Conservation (phyloP, 1,140 invertebrate species). For the Apis cerana region DNA sequence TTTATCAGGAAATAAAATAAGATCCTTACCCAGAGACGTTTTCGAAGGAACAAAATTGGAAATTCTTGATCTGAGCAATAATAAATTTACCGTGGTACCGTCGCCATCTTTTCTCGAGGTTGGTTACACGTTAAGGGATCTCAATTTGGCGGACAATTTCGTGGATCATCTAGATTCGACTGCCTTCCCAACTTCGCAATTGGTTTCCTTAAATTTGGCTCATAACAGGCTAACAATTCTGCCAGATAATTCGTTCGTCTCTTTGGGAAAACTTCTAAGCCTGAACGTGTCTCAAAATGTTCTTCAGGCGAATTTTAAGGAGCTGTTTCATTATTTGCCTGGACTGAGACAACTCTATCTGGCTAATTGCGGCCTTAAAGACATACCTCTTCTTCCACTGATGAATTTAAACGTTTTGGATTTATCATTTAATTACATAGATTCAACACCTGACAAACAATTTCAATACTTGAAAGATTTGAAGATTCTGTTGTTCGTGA, state of each 20-base stretch:
- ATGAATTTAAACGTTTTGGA: slow-evolving; percentile 88
- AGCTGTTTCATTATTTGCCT: slow-evolving; percentile 93
- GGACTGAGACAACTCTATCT: slow-evolving; percentile 89
- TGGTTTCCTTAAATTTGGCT: slow-evolving; percentile 90
- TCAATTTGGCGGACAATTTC: slow-evolving; percentile 90
- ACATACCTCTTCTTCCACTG: slow-evolving; percentile 87
- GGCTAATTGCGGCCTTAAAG: slow-evolving; percentile 87
- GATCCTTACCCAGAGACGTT: slow-evolving; percentile 88
- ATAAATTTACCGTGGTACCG: slow-evolving; percentile 89
- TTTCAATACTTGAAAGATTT: slow-evolving; percentile 85
- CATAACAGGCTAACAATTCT: slow-evolving; percentile 91
- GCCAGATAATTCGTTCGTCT: slow-evolving; percentile 94
- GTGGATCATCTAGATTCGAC: slow-evolving; percentile 94
- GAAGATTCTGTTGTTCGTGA: slow-evolving; percentile 85
- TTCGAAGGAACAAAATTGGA: slow-evolving; percentile 91
- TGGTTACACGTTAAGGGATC: slow-evolving; percentile 87
- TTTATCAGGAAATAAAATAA: slow-evolving; percentile 88
- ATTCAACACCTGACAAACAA: slow-evolving; percentile 83
- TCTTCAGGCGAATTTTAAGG: slow-evolving; percentile 93
- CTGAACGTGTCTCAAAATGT: slow-evolving; percentile 91
- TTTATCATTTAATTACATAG: slow-evolving; percentile 88
- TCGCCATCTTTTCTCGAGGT: slow-evolving; percentile 87
- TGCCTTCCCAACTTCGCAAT: slow-evolving; percentile 91
- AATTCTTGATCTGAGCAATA: slow-evolving; percentile 89
- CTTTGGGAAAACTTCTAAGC: slow-evolving; percentile 88